Percentiles rank a stretch among this genome's conserved stretches.
Evolutionary conservation across 2,888 invertebrate genomes (phyloP).

Genomic region (Drosophila differens): DNA sequence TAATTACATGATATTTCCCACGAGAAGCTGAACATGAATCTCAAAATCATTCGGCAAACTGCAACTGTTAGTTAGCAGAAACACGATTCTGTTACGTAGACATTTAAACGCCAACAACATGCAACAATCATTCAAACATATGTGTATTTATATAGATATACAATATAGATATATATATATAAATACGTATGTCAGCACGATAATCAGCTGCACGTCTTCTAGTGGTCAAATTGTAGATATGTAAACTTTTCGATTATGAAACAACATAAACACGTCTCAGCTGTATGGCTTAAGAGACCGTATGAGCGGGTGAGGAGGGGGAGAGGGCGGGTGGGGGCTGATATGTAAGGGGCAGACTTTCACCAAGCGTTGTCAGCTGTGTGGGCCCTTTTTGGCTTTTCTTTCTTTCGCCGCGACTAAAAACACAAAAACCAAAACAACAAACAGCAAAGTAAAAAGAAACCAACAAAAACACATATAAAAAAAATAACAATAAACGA

Average conservation of each 20-base stretch:
- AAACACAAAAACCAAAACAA: constrained; percentile 49
- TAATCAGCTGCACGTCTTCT: constrained; percentile 59
- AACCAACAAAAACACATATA: constrained; percentile 27
- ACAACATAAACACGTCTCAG: constrained; percentile 63
- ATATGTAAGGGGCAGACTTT: constrained; percentile 53
- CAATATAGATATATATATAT: neutral
- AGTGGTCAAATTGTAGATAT: constrained; percentile 62
- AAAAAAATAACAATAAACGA: constrained; percentile 30
- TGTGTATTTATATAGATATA: neutral
- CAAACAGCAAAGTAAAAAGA: constrained; percentile 43
- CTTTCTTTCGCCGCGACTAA: constrained; percentile 26
- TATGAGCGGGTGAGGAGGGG: neutral
- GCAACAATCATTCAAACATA: constrained; percentile 14
- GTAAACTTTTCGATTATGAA: constrained; percentile 69
- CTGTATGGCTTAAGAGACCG: constrained; percentile 32
- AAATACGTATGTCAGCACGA: constrained; percentile 17
- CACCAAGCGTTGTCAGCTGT: constrained; percentile 72
- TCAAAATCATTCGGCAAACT: neutral
- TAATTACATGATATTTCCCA: constrained; percentile 1
- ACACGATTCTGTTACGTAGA: neutral
- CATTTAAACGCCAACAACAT: neutral
- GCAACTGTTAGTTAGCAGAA: neutral
- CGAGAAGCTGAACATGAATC: neutral
- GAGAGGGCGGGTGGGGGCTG: neutral
- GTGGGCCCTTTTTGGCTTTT: constrained; percentile 52